These are phyloP conservation scores for Geococcyx californianus DNA, from an alignment of 2,113 vertebrate genomes.

Conservation along the genomic window DNA sequence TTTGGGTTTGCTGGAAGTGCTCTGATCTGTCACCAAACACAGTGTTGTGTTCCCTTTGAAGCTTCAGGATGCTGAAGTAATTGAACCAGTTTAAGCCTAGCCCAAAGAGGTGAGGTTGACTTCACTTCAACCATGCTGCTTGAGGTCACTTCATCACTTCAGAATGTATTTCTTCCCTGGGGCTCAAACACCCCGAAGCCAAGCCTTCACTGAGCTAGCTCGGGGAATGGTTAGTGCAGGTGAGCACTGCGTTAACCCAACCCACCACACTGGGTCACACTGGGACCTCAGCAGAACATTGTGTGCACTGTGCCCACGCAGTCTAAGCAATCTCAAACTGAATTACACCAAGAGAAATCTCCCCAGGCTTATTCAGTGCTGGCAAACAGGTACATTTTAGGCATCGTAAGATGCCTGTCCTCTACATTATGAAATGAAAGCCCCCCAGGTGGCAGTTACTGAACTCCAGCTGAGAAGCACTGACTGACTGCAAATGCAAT, in stretches of 20 bases:
- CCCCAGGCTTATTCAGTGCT: background rate
- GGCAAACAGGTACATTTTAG: background rate
- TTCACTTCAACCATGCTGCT: background rate
- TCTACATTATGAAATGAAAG: background rate
- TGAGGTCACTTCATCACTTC: background rate
- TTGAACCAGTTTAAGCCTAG: background rate
- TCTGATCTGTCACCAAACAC: background rate
- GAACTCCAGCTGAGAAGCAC: background rate
- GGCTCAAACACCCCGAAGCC: background rate
- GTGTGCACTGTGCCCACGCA: background rate
- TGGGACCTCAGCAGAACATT: background rate
- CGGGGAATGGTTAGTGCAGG: background rate
- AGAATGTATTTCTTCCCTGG: background rate
- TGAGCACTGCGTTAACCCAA: background rate
- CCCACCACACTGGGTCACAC: background rate
- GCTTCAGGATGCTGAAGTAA: background rate
- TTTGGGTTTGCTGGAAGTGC: background rate
- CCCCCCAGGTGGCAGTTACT: background rate
- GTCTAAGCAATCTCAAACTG: background rate
- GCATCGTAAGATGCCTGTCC: background rate
- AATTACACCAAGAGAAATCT: background rate
- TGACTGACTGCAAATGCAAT: background rate
- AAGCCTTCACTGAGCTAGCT: background rate
- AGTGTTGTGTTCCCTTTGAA: background rate
- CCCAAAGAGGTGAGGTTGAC: background rate